These are phyloP conservation scores for Neofelis nebulosa DNA, from an alignment of 2,113 vertebrate species.

Conservation along the genomic window DNA sequence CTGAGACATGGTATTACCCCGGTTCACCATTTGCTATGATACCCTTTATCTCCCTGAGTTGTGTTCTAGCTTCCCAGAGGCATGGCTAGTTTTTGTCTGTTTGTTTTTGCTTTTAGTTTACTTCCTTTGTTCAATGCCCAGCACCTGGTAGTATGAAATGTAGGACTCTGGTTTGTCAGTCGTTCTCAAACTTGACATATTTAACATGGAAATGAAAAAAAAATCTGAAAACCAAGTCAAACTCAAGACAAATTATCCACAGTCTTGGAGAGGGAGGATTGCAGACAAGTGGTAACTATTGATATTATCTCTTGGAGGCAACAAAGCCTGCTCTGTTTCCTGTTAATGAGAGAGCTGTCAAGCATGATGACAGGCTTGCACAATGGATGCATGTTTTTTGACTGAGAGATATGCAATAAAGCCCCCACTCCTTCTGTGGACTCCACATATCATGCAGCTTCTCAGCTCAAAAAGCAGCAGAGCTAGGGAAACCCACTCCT, in stretches of 20 bases:
- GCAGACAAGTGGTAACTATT: not conserved
- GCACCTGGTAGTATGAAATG: not conserved
- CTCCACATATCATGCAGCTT: not conserved
- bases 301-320: not conserved
- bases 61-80: not conserved
- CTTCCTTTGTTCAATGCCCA: not conserved
- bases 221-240: not conserved
- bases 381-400: not conserved
- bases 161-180: not conserved
- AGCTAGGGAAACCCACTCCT: too few relatives aligned
- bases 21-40: not conserved
- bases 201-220: not conserved
- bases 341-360: not conserved
- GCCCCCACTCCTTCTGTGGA: not conserved
- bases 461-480: not conserved
- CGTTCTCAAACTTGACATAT: not conserved
- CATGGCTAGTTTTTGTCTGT: not conserved
- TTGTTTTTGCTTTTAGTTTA: not conserved
- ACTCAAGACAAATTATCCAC: not conserved
- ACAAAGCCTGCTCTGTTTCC: not conserved
- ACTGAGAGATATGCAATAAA: too few relatives aligned
- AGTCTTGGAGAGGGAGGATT: accelerated
- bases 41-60: not conserved
- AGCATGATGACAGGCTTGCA: not conserved
- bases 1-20: not conserved